Evolutionary conservation across 1,140 invertebrate genomes (phyloP).

Genomic region (Potamilus streckersoni): DNA sequence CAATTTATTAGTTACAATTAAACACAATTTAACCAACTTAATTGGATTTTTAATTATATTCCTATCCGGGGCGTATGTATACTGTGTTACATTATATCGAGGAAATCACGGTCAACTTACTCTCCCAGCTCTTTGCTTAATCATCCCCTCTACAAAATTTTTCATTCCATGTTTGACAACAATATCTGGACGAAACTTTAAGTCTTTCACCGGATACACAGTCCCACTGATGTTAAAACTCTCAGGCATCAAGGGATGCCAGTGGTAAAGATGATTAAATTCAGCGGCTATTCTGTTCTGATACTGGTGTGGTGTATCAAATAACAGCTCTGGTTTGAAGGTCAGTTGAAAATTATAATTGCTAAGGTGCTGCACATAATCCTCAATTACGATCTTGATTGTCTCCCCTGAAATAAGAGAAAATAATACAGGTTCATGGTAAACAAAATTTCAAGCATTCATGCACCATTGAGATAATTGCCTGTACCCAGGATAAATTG

Average conservation of each 20-base stretch:
- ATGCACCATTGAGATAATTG: too few species aligned
- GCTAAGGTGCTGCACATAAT: slow-evolving; percentile 69
- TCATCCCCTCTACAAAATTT: slow-evolving; percentile 64
- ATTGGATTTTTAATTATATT: too few species aligned
- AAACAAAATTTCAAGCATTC: too few species aligned
- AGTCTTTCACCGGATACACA: slow-evolving; percentile 61
- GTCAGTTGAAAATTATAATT: slow-evolving; percentile 66
- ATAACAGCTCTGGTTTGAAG: slow-evolving; percentile 66
- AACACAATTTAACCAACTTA: too few species aligned
- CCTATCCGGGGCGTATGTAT: too few species aligned
- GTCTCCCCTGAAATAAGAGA: slow-evolving; percentile 57
- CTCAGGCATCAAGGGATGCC: slow-evolving; percentile 69
- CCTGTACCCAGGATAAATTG: too few species aligned
- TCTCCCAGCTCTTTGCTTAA: slow-evolving; percentile 63
- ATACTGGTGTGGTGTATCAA: slow-evolving; percentile 65
- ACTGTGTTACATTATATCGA: too few species aligned
- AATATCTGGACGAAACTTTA: slow-evolving; percentile 62
- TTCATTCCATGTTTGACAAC: slow-evolving; percentile 66
- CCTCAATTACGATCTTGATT: slow-evolving; percentile 69
- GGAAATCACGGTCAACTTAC: slow-evolving; percentile 50
- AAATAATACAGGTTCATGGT: neutral
- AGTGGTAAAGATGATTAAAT: slow-evolving; percentile 70
- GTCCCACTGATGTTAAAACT: slow-evolving; percentile 61
- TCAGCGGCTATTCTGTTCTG: slow-evolving; percentile 68
- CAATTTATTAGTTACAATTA: too few species aligned